Conservation (phyloP, 2,888 invertebrate species). For the Schizaphis graminum region DNA sequence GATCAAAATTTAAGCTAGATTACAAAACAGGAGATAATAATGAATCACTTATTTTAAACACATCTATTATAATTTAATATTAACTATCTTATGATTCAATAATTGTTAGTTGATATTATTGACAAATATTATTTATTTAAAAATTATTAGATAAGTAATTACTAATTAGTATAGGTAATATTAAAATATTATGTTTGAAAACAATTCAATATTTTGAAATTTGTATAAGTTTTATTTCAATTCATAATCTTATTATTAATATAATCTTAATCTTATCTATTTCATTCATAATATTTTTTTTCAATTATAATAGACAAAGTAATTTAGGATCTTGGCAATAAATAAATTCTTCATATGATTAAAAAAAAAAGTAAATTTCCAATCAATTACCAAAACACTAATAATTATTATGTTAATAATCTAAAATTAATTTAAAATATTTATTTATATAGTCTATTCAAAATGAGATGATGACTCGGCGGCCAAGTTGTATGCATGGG, state of each 20-base stretch:
- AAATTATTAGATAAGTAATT: background rate
- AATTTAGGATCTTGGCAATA: background rate
- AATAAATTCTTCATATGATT: background rate
- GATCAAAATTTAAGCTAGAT: background rate
- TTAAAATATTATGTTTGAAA: background rate
- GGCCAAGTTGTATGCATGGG: too few relatives aligned
- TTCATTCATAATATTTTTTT: background rate
- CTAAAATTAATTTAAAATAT: background rate
- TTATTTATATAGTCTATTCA: too few relatives aligned
- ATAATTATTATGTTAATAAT: slow-evolving; percentile 10
- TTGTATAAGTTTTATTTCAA: background rate
- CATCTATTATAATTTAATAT: background rate
- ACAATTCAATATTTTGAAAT: background rate
- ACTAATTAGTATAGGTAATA: background rate
- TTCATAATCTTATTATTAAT: too few relatives aligned
- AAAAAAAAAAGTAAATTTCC: background rate
- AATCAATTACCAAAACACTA: background rate
- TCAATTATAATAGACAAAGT: background rate
- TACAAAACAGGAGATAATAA: background rate
- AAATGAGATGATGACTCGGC: too few relatives aligned
- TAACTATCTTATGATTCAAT: background rate
- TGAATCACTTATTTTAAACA: background rate
- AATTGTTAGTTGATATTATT: background rate
- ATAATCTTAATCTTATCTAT: too few relatives aligned
- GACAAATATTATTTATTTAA: background rate